phyloP scores from a whole-genome alignment of 1,140 invertebrate genomes.

The Drosophila sulfurigaster region DNA sequence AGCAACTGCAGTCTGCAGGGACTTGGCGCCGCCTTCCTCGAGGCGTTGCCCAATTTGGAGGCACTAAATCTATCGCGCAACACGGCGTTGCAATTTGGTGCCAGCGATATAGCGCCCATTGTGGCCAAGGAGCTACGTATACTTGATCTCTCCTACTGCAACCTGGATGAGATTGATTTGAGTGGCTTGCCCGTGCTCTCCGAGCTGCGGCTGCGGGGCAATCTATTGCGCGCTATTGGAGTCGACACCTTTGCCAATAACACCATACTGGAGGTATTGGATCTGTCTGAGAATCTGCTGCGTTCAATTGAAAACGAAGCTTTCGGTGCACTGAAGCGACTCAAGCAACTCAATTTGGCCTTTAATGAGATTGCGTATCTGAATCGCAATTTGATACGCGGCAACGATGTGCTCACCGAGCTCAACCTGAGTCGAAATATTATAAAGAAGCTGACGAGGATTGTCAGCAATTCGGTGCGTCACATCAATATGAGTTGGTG shows the following conservation, averaged over 20 bases:
- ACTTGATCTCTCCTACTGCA: constrained; percentile 88
- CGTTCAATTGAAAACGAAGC: constrained; percentile 86
- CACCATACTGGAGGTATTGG: constrained; percentile 87
- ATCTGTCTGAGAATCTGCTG: constrained; percentile 88
- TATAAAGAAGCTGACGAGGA: constrained; percentile 86
- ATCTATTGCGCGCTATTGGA: constrained; percentile 86
- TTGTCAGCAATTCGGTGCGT: constrained; percentile 86
- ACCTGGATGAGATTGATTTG: constrained; percentile 87
- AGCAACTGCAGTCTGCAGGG: constrained; percentile 86
- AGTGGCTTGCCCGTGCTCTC: constrained; percentile 87
- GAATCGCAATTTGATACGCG: constrained; percentile 86
- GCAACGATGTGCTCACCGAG: constrained; percentile 86
- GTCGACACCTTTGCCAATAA: constrained; percentile 87
- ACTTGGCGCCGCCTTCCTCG: constrained; percentile 85
- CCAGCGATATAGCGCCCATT: constrained; percentile 77
- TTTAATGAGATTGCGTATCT: constrained; percentile 88
- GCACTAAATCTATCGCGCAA: constrained; percentile 86
- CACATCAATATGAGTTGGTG: constrained; percentile 87
- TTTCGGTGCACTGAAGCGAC: constrained; percentile 86
- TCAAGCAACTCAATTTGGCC: constrained; percentile 88
- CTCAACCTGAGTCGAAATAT: constrained; percentile 89
- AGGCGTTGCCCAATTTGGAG: constrained; percentile 85
- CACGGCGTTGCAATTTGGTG: constrained; percentile 84
- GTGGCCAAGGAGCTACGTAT: constrained; percentile 86
- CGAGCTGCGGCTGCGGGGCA: constrained; percentile 87